Conservation (phyloP, 2,888 invertebrate species). For the Litoditis marina region DNA sequence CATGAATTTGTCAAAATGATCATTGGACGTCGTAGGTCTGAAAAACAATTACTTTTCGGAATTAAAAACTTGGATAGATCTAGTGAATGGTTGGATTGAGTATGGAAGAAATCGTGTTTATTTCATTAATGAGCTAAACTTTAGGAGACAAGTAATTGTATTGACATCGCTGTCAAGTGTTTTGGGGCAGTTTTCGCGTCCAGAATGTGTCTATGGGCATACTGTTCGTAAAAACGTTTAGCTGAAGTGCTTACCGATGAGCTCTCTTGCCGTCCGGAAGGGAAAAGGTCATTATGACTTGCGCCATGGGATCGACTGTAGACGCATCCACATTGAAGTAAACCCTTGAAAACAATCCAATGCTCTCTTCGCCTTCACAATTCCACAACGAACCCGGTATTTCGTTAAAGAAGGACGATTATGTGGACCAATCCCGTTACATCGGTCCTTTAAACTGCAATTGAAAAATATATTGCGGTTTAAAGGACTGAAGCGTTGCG, state of each 20-base stretch:
- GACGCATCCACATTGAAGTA: constrained; percentile 15
- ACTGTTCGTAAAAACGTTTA: neutral
- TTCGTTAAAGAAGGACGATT: no score
- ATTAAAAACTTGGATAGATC: no score
- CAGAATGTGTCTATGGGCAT: neutral
- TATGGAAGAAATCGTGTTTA: neutral
- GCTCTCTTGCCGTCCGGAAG: constrained; percentile 12
- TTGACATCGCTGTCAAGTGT: neutral
- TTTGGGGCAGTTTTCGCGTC: neutral
- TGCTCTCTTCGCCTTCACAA: no score
- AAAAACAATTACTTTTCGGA: no score
- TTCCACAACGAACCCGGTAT: no score
- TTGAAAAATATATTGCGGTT: no score
- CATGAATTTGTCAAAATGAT: neutral
- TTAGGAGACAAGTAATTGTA: neutral
- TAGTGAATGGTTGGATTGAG: no score
- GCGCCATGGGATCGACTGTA: constrained; percentile 2
- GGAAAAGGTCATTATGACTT: constrained; percentile 16
- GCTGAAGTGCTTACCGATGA: constrained; percentile 9
- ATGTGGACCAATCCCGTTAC: no score
- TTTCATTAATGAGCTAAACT: neutral
- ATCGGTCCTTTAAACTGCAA: no score
- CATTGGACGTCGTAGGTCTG: neutral
- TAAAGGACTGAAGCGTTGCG: no score
- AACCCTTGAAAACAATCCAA: constrained; percentile 5